Conservation (phyloP, 1,140 invertebrate species). For the Leptinotarsa lineolata region DNA sequence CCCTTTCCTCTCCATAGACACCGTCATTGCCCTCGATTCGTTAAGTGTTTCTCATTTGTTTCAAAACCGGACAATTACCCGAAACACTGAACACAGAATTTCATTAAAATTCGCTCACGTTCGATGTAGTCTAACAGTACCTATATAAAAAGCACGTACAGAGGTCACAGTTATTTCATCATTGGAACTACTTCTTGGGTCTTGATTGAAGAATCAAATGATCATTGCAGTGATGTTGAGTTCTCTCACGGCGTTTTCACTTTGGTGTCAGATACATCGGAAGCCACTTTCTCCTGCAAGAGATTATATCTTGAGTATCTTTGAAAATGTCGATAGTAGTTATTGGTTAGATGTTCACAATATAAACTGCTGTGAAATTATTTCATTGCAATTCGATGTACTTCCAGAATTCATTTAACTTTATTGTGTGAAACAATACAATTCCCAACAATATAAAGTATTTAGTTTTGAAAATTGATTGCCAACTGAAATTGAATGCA, state of each 20-base stretch:
- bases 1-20: conserved; percentile 48
- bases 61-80: not conserved
- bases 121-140: conserved; percentile 4
- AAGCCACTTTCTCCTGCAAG: conserved; percentile 16
- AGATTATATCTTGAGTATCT: not conserved
- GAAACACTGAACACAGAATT: not conserved
- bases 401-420: not conserved
- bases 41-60: not conserved
- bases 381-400: not conserved
- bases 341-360: not conserved
- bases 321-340: not conserved
- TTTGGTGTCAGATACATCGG: conserved; percentile 5
- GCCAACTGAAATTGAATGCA: too few relatives aligned
- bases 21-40: conserved; percentile 39
- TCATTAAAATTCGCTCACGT: conserved; percentile 14
- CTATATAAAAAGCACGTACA: conserved; percentile 7
- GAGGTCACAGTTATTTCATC: conserved; percentile 7
- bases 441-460: not conserved
- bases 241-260: conserved; percentile 2
- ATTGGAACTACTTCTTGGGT: conserved; percentile 1
- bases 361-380: not conserved
- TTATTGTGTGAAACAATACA: not conserved
- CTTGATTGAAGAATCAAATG: conserved; percentile 13
- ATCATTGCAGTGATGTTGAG: not conserved
- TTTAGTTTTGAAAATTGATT: not conserved